phyloP scores from a whole-genome alignment of 2,888 invertebrate species.

The Neelides folsomi region DNA sequence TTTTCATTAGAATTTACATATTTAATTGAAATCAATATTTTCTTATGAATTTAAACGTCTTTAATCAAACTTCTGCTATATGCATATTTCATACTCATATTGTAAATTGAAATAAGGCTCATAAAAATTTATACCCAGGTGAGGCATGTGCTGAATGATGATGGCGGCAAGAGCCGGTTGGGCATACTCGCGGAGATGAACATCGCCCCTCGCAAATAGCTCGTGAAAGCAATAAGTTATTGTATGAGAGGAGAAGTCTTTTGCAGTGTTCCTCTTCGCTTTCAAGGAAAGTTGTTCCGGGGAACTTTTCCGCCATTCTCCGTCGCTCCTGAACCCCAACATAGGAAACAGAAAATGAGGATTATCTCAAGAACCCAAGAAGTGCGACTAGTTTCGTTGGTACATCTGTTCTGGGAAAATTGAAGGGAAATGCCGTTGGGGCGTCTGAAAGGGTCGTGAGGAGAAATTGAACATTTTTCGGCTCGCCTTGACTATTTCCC shows the following conservation, averaged over 20 bases:
- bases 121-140: too few relatives aligned
- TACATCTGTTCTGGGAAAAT: background rate
- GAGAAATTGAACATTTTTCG: too few relatives aligned
- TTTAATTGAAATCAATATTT: too few relatives aligned
- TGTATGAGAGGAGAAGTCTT: conserved; percentile 67
- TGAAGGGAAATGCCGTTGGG: too few relatives aligned
- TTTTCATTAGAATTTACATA: too few relatives aligned
- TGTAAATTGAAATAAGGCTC: too few relatives aligned
- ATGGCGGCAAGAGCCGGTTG: conserved; percentile 55
- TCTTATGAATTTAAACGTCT: too few relatives aligned
- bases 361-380: background rate
- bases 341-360: background rate
- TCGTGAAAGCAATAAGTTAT: conserved; percentile 59
- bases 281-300: conserved; percentile 58
- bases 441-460: too few relatives aligned
- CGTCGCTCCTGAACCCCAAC: conserved; percentile 54
- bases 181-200: conserved; percentile 67
- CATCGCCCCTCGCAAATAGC: conserved; percentile 80
- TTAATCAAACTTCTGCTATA: too few relatives aligned
- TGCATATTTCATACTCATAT: too few relatives aligned
- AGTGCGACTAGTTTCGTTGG: background rate
- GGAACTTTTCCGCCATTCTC: conserved; percentile 69
- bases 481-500: too few relatives aligned
- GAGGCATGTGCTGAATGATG: conserved; percentile 19
- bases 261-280: conserved; percentile 63